Evolutionary conservation across 2,888 invertebrate genomes (phyloP).

Genomic region (Trichacis sp.): DNA sequence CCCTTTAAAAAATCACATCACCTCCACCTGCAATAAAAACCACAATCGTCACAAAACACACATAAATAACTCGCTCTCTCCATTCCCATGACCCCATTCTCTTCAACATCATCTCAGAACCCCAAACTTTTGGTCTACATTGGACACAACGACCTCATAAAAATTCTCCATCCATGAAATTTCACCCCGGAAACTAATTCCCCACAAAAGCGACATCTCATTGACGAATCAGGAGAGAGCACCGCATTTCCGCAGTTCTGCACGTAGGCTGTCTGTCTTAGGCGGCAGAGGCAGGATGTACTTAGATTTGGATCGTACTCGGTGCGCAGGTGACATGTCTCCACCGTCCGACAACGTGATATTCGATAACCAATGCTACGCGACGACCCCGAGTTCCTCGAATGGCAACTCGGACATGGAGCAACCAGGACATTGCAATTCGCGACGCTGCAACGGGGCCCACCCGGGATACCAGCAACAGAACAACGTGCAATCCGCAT

Average conservation of each 20-base stretch:
- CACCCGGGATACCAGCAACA: slow-evolving; percentile 70
- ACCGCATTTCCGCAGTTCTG: slow-evolving; percentile 51
- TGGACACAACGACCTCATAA: slow-evolving; percentile 1
- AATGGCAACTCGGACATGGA: slow-evolving; percentile 93
- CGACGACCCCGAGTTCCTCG: slow-evolving; percentile 93
- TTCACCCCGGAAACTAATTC: background rate
- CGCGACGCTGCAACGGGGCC: slow-evolving; percentile 60
- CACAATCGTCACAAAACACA: no score
- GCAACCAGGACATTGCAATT: slow-evolving; percentile 74
- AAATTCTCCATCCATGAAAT: background rate
- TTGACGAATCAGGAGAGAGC: no score
- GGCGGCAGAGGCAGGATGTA: slow-evolving; percentile 71
- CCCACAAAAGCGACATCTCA: background rate
- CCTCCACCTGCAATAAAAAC: no score
- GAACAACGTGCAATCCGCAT: slow-evolving; percentile 53
- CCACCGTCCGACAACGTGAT: slow-evolving; percentile 94
- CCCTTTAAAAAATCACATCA: no score
- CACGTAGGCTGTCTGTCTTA: slow-evolving; percentile 66
- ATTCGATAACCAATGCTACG: slow-evolving; percentile 96
- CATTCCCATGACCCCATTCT: no score
- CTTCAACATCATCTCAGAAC: no score
- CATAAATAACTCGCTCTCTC: no score
- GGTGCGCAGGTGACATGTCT: slow-evolving; percentile 74
- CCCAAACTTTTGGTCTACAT: background rate
- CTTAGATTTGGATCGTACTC: slow-evolving; percentile 74